Base-by-base conservation (phyloP, 2,888 invertebrate species). In the Noctua comes region DNA sequence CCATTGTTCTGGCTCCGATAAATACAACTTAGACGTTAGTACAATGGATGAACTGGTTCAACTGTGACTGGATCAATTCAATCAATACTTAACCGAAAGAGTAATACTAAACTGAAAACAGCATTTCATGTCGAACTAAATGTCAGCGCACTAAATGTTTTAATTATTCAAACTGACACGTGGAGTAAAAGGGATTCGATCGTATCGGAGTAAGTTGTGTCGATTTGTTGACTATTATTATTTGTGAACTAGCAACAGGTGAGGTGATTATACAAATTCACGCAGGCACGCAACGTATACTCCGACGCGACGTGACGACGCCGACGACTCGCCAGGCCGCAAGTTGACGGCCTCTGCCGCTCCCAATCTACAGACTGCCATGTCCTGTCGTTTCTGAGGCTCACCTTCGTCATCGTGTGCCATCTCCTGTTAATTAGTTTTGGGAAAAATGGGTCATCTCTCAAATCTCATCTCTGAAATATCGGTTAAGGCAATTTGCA, bases 201-300 rank as follows among this genome's bases (percentile, higher is more conserved):
- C 36, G 76, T 84, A 82, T 86, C 73, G 46, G n/a, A 76, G 78
- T 79, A 65, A 77, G 68, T 80, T 78, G 83, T 86, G 85, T 85
- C 76, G 85, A 88, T 86, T 84, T 85, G 86, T 86, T 85, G 86
- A 83, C 77, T 86, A 72, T 84, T 87, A 89, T 88, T 88, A 89
- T 80, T 88, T 87, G 83, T 85, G 79, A 83, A 88, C 62, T 83
- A 89, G 91, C 93, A 94, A 94, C 94, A 93, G 91, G 93, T 93
- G 88, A 86, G 83, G 86, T 84, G 86, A 91, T 91, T 92, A 90
- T 86, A 89, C 88, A 89, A 91, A 89, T 89, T 90, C 92, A 92
- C 93, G 92, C 90, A 89, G 88, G 77, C 88, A 83, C 86, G 83
- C 88, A 79, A 85, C 76, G 79, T 77, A 68, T 74, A 24, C 18